Base-by-base conservation (phyloP, 2,888 invertebrate species). In the Pemphredon lugubris region DNA sequence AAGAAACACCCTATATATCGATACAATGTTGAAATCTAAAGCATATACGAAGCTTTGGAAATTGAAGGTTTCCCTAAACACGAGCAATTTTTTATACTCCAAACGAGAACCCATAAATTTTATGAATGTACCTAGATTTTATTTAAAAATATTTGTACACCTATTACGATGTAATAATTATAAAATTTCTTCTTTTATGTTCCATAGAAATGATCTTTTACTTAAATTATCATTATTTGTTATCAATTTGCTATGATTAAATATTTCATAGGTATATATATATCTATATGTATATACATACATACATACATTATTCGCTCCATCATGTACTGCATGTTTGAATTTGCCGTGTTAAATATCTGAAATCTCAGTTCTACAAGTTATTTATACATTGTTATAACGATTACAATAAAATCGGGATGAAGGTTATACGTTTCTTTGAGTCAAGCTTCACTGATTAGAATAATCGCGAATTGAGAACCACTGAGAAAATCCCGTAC, bases 341-440 rank as follows among this genome's bases (percentile, higher is more conserved):
- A 37, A 42, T 23, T n/a, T n/a, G n/a, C n/a, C n/a, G n/a, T n/a
- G n/a, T n/a, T n/a, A n/a, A n/a, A n/a, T 42, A 44, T 50, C 45
- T 26, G 13, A 61, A 51, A 18, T 18, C 7, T 37, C 65, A 64
- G 74, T 61, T 42, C 65, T 64, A 48, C 11, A 40, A n/a, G n/a
- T 40, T 39, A 34, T 61, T 54, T 50, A 45, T 60, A 78, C n/a
- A 30, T 47, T 30, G 20, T 47, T 45, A 47, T 13, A 30, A 58
- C 53, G 45, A 34, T 51, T 47, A 23, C 55, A 26, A 21, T 6
- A 30, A 48, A n/a, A 4, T 2, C 13, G 18, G 40, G 11, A 37
- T 14, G 9, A 13, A 34, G 34, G n/a, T 26, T 34, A 34, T 34
- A 30, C 13, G 20, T 18, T 13, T 21, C 2, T 14, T 26, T 34